Evolutionary conservation across 1,140 invertebrate genomes (phyloP).

Genomic region (Cardiocondyla obscurior): DNA sequence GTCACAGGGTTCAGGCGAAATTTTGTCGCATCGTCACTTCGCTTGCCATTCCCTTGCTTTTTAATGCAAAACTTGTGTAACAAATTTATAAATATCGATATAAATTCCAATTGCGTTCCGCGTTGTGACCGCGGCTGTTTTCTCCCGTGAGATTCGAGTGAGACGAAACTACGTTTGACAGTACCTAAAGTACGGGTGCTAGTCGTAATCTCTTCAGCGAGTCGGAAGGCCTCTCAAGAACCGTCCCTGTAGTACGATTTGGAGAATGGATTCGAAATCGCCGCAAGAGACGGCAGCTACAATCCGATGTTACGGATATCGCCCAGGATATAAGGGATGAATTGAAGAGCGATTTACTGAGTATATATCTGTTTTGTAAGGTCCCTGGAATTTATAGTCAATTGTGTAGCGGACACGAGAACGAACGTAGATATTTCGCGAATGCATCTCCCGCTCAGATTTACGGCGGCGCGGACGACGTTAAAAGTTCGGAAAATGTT

Average conservation of each 20-base stretch:
- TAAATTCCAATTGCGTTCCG: background rate
- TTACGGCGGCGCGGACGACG: background rate
- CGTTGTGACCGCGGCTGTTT: background rate
- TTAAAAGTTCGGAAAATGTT: slow-evolving; percentile 9
- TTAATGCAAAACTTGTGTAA: background rate
- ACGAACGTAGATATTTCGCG: slow-evolving; percentile 3
- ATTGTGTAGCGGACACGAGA: slow-evolving; percentile 11
- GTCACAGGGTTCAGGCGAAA: too few species aligned
- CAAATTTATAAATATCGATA: background rate
- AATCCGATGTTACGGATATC: slow-evolving; percentile 38
- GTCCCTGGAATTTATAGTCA: slow-evolving; percentile 22
- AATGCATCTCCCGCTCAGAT: background rate
- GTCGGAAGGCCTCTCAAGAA: background rate
- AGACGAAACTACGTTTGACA: background rate
- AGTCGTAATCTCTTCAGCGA: slow-evolving; percentile 14
- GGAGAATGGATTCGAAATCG: slow-evolving; percentile 54
- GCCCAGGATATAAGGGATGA: slow-evolving; percentile 32
- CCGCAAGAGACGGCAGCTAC: background rate
- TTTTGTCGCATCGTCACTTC: too few species aligned
- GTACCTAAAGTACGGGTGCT: background rate
- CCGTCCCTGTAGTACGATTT: slow-evolving; percentile 46
- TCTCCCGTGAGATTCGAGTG: background rate
- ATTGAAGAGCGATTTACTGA: slow-evolving; percentile 27
- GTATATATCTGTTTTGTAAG: slow-evolving; percentile 2
- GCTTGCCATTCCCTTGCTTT: too few species aligned